phyloP scores from a whole-genome alignment of 2,888 invertebrate genomes.

The Lucinisca nassula region DNA sequence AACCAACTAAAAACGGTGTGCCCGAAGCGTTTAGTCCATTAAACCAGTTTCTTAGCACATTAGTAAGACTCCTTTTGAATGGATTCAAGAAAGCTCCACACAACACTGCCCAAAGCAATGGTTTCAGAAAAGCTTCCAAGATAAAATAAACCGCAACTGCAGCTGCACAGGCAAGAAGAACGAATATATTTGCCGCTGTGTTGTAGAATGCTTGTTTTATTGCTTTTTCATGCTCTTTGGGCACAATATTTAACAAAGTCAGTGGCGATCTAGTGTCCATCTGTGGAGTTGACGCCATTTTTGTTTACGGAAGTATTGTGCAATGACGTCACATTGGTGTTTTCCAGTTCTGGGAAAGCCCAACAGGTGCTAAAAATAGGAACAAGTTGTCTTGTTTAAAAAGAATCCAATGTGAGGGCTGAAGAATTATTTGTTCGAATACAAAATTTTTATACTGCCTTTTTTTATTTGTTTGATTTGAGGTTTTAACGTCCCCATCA shows the following conservation, averaged over 20 bases:
- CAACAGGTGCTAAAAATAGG: neutral
- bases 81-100: constrained; percentile 99
- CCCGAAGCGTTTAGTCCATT: constrained; percentile 83
- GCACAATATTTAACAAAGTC: constrained; percentile 68
- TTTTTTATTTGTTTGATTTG: too few relatives aligned
- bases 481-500: too few relatives aligned
- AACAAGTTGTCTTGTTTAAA: too few relatives aligned
- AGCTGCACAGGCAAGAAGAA: constrained; percentile 91
- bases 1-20: constrained; percentile 89
- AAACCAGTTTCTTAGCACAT: constrained; percentile 93
- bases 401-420: too few relatives aligned
- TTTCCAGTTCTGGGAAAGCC: neutral
- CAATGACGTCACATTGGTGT: neutral
- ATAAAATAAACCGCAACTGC: constrained; percentile 88
- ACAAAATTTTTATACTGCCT: too few relatives aligned
- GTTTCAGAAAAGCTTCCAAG: constrained; percentile 96
- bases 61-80: constrained; percentile 94
- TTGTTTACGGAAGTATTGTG: constrained; percentile 47
- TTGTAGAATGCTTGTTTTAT: constrained; percentile 97
- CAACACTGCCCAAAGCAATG: constrained; percentile 97
- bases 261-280: constrained; percentile 63
- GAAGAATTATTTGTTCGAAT: too few relatives aligned
- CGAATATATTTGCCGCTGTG: constrained; percentile 94
- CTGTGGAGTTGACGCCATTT: constrained; percentile 65
- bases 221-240: constrained; percentile 92